Base-by-base conservation (phyloP, 2,113 vertebrate species). In the Notarius quadriscutis region DNA sequence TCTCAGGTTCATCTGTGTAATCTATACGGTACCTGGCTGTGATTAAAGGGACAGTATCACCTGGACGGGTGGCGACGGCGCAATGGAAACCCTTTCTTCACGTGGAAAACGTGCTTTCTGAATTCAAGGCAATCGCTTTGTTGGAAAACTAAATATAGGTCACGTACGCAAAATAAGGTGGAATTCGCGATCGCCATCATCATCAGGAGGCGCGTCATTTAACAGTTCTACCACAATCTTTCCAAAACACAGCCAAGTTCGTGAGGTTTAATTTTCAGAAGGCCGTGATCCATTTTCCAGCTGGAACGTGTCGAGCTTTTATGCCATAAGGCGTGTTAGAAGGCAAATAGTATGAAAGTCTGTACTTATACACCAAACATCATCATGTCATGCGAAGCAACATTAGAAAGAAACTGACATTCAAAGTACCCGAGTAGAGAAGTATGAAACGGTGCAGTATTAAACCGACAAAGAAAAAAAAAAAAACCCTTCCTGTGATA, bases 1-100 rank as follows among this genome's bases (percentile, higher is more conserved):
- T 84, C 55, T 87, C 58, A 81, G 55, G 48, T 85, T 75, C 84
- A 60, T 18, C 53, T 9, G 18, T 84, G 67, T 75, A 72, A 84
- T 14, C 83, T 74, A 58, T 74, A 48, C 53, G 71, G 55, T 58
- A 60, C 78, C 84, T 77, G 55, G n/a, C 14, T 1, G 8, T 34
- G 25, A 74, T 77, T 65, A 85, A 65, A 51, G 63, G 9, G 8
- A 84, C 41, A 1, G 65, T 10, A 71, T 84, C 48, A 48, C 82
- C 82, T 84, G 50, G 50, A 71, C n/a, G 4, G 50, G 22, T 2
- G n/a, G 25, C 7, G 18, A 18, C 15, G 17, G 18, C 4, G 17
- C 27, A 30, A 4, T 80, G 55, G 55, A 80, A 60, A 80, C 55
- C 15, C 12, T 5, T n/a, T 48, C 48, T 50, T 51, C 20, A 41